Evolutionary conservation across 2,113 vertebrate genomes (phyloP).

Genomic region (Paracanthobrama guichenoti): DNA sequence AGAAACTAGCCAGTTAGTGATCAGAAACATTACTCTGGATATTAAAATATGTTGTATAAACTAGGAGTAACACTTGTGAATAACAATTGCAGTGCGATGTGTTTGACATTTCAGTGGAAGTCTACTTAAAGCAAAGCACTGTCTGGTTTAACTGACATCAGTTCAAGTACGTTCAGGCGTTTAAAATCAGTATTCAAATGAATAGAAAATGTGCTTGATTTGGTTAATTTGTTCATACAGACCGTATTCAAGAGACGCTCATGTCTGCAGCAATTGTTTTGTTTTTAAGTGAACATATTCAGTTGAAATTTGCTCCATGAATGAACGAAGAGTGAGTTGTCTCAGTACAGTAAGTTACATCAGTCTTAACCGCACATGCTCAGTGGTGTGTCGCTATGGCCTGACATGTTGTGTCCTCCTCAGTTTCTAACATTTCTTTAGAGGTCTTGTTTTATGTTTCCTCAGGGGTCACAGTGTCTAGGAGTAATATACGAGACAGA

Average conservation of each 20-base stretch:
- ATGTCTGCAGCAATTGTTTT: not conserved
- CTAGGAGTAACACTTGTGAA: not conserved
- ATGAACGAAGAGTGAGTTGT: not conserved
- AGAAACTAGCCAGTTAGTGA: not conserved
- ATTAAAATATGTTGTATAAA: not conserved
- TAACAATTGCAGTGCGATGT: not conserved
- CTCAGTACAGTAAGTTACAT: not conserved
- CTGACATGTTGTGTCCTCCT: not conserved
- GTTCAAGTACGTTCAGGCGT: not conserved
- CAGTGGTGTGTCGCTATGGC: not conserved
- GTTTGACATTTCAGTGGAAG: not conserved
- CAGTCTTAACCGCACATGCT: not conserved
- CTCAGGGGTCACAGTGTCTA: constrained; percentile 58
- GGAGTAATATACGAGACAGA: constrained; percentile 66
- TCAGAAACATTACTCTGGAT: not conserved
- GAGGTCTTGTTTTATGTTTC: constrained; percentile 49
- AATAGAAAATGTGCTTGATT: not conserved
- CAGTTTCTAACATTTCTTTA: constrained; percentile 8
- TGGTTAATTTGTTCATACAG: not conserved
- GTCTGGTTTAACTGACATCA: not conserved
- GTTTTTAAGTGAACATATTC: not conserved
- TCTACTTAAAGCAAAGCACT: not conserved
- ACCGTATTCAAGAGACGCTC: not conserved
- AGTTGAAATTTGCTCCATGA: not conserved
- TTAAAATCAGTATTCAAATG: not conserved